Conservation (phyloP, 2,888 invertebrate species). For the Xylophagus ater region DNA sequence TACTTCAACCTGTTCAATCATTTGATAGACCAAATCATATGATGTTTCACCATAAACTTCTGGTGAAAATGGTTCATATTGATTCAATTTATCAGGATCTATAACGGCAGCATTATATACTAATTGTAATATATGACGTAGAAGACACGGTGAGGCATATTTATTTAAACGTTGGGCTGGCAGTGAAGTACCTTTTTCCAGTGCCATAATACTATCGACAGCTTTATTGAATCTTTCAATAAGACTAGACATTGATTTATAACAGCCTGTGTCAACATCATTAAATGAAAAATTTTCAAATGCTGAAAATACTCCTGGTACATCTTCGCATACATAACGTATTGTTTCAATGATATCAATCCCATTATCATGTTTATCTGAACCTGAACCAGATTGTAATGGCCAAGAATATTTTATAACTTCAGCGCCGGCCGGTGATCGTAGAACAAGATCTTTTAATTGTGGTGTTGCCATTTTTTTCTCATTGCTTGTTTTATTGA, state of each 20-base stretch:
- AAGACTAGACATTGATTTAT: slow-evolving; percentile 83
- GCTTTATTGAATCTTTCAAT: slow-evolving; percentile 92
- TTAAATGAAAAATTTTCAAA: slow-evolving; percentile 64
- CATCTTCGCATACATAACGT: slow-evolving; percentile 90
- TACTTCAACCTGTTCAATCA: slow-evolving; percentile 93
- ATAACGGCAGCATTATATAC: slow-evolving; percentile 96
- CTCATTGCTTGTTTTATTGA: neutral
- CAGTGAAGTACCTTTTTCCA: slow-evolving; percentile 91
- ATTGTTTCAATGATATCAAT: slow-evolving; percentile 40
- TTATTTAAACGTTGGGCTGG: slow-evolving; percentile 76
- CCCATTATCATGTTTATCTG: slow-evolving; percentile 39
- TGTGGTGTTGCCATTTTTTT: slow-evolving; percentile 37
- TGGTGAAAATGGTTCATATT: slow-evolving; percentile 99
- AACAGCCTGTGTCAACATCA: slow-evolving; percentile 85
- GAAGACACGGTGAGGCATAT: slow-evolving; percentile 68
- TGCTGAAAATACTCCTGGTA: slow-evolving; percentile 87
- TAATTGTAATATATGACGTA: slow-evolving; percentile 92
- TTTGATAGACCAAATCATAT: slow-evolving; percentile 92
- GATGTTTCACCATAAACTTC: slow-evolving; percentile 99
- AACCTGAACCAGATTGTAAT: slow-evolving; percentile 62
- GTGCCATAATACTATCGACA: slow-evolving; percentile 80
- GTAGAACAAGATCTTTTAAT: slow-evolving; percentile 84
- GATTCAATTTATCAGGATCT: slow-evolving; percentile 95
- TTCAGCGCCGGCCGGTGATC: slow-evolving; percentile 95
- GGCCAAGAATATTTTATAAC: slow-evolving; percentile 95